Conservation (phyloP, 2,888 invertebrate genomes). For the Lingula anatina region DNA sequence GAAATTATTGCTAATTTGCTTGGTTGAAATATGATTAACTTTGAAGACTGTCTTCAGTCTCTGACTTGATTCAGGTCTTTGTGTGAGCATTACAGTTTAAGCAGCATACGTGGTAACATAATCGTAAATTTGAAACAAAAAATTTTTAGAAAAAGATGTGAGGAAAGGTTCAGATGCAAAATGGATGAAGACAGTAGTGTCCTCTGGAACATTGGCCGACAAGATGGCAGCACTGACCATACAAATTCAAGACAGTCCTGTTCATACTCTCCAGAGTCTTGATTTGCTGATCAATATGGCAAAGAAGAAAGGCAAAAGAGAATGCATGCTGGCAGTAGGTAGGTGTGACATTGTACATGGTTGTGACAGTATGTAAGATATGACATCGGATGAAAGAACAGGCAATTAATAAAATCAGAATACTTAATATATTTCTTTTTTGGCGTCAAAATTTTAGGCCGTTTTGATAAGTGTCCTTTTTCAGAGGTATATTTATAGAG, state of each 20-base stretch:
- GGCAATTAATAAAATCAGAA: too few species aligned
- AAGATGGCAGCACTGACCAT: slow-evolving; percentile 80
- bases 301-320: slow-evolving; percentile 70
- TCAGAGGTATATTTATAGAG: too few species aligned
- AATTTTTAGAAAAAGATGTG: slow-evolving; percentile 46
- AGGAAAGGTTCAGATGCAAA: slow-evolving; percentile 40
- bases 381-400: too few species aligned
- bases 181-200: slow-evolving; percentile 59
- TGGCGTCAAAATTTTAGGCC: too few species aligned
- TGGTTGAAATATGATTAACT: too few species aligned
- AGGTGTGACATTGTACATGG: slow-evolving; percentile 6
- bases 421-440: too few species aligned
- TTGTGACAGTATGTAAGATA: too few species aligned
- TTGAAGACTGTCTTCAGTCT: background rate
- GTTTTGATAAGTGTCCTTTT: too few species aligned
- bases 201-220: slow-evolving; percentile 78
- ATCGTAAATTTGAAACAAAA: too few species aligned
- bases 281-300: slow-evolving; percentile 70
- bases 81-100: too few species aligned
- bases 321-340: slow-evolving; percentile 60
- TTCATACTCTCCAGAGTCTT: slow-evolving; percentile 70
- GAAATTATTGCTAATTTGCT: too few species aligned
- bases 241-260: slow-evolving; percentile 74
- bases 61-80: background rate
- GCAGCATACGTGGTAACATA: too few species aligned